Conservation (phyloP, 2,113 vertebrate genomes). For the Megaceryle torquata region DNA sequence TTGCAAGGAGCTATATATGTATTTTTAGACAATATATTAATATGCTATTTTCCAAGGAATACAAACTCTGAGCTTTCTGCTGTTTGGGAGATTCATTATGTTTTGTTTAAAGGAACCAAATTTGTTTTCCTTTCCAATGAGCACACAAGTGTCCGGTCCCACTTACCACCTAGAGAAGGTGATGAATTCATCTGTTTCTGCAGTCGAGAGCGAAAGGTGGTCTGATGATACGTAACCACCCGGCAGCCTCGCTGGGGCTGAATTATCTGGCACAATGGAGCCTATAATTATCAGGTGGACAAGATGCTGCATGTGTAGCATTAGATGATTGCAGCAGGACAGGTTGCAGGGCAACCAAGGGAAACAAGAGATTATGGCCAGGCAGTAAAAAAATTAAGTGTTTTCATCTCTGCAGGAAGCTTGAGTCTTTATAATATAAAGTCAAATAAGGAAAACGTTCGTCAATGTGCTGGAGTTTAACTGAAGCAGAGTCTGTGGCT, state of each 20-base stretch:
- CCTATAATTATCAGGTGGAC: slow-evolving; percentile 42
- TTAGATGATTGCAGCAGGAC: background rate
- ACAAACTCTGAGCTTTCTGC: background rate
- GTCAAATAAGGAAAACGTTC: background rate
- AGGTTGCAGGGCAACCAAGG: background rate
- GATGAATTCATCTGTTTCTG: slow-evolving; percentile 29
- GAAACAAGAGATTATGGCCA: slow-evolving; percentile 1
- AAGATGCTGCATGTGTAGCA: background rate
- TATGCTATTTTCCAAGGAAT: background rate
- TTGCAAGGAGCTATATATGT: background rate
- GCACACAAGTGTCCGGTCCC: background rate
- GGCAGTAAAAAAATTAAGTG: background rate
- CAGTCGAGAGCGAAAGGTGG: fast-evolving
- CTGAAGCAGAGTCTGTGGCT: background rate
- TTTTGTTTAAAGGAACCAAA: slow-evolving; percentile 1
- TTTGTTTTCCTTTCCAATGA: slow-evolving; percentile 27
- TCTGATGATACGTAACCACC: background rate
- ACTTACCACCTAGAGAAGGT: background rate
- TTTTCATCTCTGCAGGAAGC: slow-evolving; percentile 4
- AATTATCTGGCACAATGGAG: slow-evolving; percentile 42
- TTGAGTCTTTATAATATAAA: background rate
- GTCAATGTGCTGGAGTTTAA: background rate
- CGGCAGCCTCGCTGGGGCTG: background rate
- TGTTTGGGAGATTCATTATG: background rate
- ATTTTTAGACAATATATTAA: background rate